phyloP scores from a whole-genome alignment of 2,113 vertebrate species.

The Zapornia atra region DNA sequence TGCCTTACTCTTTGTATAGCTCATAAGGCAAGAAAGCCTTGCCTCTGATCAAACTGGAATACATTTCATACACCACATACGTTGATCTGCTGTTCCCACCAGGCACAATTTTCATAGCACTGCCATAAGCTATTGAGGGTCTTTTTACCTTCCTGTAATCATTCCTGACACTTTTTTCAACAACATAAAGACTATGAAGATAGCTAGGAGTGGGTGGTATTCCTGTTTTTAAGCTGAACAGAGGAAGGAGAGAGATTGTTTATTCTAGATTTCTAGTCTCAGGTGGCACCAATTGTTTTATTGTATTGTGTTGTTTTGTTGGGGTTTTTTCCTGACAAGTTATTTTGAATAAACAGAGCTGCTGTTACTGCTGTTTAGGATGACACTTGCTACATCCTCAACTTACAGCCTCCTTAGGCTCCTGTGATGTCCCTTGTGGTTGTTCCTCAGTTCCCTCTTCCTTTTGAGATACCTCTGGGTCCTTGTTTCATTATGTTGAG shows the following conservation, averaged over 20 bases:
- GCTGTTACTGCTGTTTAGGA: conserved; percentile 36
- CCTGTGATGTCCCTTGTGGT: conserved; percentile 64
- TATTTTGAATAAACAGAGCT: conserved; percentile 52
- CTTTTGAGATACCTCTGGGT: conserved; percentile 70
- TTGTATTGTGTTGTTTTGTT: neutral
- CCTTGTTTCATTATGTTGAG: conserved; percentile 77
- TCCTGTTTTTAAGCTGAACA: conserved; percentile 10
- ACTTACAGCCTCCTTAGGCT: conserved; percentile 39
- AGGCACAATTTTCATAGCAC: conserved; percentile 39
- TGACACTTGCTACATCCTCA: conserved; percentile 23
- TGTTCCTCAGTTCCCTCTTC: conserved; percentile 63
- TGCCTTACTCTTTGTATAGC: neutral
- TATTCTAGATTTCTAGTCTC: neutral
- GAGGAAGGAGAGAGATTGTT: neutral
- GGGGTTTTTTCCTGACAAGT: conserved; percentile 15
- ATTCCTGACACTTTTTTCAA: conserved; percentile 47
- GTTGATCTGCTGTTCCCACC: conserved; percentile 13
- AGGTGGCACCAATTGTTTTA: neutral
- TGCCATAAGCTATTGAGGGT: conserved; percentile 56
- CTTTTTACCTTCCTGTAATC: conserved; percentile 49
- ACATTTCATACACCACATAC: neutral
- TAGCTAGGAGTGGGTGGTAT: conserved; percentile 40
- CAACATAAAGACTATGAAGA: conserved; percentile 29
- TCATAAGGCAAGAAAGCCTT: conserved; percentile 20
- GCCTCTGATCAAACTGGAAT: conserved; percentile 40